A percentile compares a stretch with the other conserved stretches of the same genome.
phyloP scores from a whole-genome alignment of 2,888 invertebrate genomes.

The Pyrrhosoma nymphula region DNA sequence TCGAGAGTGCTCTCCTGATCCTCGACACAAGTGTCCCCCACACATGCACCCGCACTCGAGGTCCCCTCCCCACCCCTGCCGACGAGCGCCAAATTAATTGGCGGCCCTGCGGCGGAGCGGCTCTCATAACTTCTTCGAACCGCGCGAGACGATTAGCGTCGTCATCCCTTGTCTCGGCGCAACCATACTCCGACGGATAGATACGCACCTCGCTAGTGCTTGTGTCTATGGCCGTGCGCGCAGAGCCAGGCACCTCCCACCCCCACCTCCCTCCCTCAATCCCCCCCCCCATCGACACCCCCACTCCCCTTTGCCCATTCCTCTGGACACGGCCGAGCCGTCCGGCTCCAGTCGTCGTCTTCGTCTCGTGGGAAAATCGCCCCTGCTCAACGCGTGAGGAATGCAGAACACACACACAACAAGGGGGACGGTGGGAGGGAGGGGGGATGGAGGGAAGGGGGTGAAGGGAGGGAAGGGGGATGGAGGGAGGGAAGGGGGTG shows the following conservation, averaged over 20 bases:
- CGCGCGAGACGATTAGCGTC: too few species aligned
- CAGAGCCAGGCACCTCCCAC: background rate
- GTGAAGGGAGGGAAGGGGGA: background rate
- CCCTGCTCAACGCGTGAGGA: conserved; percentile 33
- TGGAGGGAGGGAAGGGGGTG: background rate
- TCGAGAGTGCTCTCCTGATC: background rate
- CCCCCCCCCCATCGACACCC: too few species aligned
- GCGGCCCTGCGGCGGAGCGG: too few species aligned
- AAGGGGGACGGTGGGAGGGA: background rate
- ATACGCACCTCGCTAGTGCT: background rate
- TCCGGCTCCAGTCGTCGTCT: background rate
- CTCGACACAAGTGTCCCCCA: background rate
- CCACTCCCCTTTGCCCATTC: background rate
- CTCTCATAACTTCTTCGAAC: too few species aligned
- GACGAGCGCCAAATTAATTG: background rate
- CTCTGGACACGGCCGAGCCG: background rate
- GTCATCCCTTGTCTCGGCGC: too few species aligned
- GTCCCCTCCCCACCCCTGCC: background rate
- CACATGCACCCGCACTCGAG: background rate
- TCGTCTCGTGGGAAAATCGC: conserved; percentile 62
- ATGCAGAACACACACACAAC: background rate
- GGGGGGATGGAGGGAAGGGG: background rate
- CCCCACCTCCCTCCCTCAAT: too few species aligned
- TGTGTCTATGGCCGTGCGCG: background rate
- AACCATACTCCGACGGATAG: too few species aligned